phyloP scores from a whole-genome alignment of 2,113 vertebrate genomes.

The Gymnorhina tibicen region DNA sequence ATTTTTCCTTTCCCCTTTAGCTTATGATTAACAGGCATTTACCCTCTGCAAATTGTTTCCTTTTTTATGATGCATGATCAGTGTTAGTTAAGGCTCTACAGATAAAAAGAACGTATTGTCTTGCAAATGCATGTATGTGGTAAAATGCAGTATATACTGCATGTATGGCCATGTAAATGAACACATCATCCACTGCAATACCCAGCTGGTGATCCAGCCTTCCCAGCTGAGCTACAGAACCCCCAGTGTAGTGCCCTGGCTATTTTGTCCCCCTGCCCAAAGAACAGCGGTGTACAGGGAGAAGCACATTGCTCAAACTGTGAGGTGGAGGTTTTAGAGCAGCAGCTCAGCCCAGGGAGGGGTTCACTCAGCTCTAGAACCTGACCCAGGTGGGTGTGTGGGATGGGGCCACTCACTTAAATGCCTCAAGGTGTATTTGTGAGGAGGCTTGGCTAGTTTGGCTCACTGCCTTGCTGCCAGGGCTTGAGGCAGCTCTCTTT shows the following conservation, averaged over 20 bases:
- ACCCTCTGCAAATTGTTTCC: conserved; percentile 16
- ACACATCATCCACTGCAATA: not conserved
- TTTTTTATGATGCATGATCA: conserved; percentile 3
- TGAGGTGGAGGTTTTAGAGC: not conserved
- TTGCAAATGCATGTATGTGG: not conserved
- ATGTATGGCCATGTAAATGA: not conserved
- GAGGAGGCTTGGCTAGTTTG: not conserved
- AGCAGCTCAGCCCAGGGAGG: not conserved
- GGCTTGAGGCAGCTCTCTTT: not conserved
- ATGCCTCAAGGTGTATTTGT: not conserved
- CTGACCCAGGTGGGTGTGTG: not conserved
- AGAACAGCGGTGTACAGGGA: not conserved
- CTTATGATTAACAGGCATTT: conserved; percentile 64
- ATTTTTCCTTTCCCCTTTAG: conserved; percentile 62
- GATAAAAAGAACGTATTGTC: not conserved
- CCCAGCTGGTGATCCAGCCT: not conserved
- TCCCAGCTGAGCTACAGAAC: not conserved
- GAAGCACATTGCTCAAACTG: not conserved
- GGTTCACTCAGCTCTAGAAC: not conserved
- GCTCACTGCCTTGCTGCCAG: not conserved
- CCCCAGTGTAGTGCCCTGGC: not conserved
- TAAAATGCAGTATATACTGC: not conserved
- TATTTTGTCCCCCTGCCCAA: not conserved
- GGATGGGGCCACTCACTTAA: not conserved
- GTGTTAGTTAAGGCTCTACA: not conserved